phyloP scores from a whole-genome alignment of 2,888 invertebrate species.

The Nipponacmea schrenckii region DNA sequence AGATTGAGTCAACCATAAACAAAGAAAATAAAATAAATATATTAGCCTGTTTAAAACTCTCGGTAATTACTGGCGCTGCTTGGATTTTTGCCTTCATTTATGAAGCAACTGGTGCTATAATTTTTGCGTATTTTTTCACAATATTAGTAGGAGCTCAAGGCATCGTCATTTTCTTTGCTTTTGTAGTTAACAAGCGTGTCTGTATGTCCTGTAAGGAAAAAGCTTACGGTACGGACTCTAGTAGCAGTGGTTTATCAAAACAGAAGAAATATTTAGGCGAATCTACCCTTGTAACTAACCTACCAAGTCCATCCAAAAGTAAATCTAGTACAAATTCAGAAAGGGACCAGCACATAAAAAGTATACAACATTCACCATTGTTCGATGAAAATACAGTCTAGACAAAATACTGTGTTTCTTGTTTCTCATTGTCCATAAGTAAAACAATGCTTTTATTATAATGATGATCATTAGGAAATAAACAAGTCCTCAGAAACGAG shows the following conservation, averaged over 20 bases:
- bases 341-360: neutral
- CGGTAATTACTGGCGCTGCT: neutral
- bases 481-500: no score
- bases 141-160: neutral
- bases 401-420: no score
- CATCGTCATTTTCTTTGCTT: neutral
- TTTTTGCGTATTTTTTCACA: neutral
- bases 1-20: neutral
- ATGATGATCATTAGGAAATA: no score
- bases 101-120: neutral
- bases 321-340: neutral
- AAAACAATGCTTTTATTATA: no score
- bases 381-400: no score
- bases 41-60: neutral
- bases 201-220: neutral
- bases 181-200: neutral
- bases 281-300: neutral
- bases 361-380: no score
- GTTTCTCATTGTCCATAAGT: no score
- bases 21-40: conserved; percentile 1
- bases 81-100: conserved; percentile 1
- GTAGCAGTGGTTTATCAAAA: neutral
- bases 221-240: neutral
- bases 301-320: neutral
- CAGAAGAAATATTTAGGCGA: neutral